A percentile compares a stretch with the other conserved stretches of the same genome.
phyloP scores from a whole-genome alignment of 2,888 invertebrate species.

The Caenorhabditis angaria region DNA sequence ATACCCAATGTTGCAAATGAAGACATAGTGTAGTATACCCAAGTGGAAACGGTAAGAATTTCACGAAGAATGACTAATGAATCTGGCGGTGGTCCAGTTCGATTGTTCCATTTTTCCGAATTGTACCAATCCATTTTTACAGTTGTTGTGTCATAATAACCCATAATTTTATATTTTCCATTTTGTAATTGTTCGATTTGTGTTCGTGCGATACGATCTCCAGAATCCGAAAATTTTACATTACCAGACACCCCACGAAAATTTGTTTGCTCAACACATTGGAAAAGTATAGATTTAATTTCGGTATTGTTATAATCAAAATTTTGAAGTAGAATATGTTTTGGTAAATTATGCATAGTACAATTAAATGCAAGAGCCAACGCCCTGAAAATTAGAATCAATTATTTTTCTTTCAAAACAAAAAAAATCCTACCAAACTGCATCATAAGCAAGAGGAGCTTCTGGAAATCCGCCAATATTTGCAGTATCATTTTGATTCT shows the following conservation, averaged over 20 bases:
- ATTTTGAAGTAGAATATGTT: constrained; percentile 86
- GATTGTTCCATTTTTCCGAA: constrained; percentile 79
- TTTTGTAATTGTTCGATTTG: constrained; percentile 94
- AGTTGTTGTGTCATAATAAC: constrained; percentile 93
- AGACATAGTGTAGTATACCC: constrained; percentile 87
- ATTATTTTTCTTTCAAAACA: background rate
- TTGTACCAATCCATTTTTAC: constrained; percentile 92
- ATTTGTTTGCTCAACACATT: constrained; percentile 96
- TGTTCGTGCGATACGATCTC: constrained; percentile 96
- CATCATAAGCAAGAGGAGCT: constrained; percentile 97
- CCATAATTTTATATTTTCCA: constrained; percentile 91
- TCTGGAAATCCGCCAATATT: constrained; percentile 84
- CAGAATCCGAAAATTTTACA: constrained; percentile 93
- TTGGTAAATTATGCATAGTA: constrained; percentile 87
- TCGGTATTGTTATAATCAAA: constrained; percentile 94
- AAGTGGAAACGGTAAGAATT: constrained; percentile 63
- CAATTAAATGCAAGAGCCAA: constrained; percentile 96
- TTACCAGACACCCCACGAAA: constrained; percentile 96
- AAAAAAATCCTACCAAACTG: constrained; percentile 81
- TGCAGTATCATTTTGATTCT: constrained; percentile 82
- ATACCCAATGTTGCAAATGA: constrained; percentile 89
- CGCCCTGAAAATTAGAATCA: constrained; percentile 75
- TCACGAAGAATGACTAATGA: constrained; percentile 62
- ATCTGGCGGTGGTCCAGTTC: constrained; percentile 68
- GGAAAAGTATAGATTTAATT: constrained; percentile 93